A percentile compares a stretch with the other conserved stretches of the same genome.
These are phyloP conservation scores for Phortica variegata DNA, from an alignment of 1,140 invertebrate species.

Conservation along the genomic window DNA sequence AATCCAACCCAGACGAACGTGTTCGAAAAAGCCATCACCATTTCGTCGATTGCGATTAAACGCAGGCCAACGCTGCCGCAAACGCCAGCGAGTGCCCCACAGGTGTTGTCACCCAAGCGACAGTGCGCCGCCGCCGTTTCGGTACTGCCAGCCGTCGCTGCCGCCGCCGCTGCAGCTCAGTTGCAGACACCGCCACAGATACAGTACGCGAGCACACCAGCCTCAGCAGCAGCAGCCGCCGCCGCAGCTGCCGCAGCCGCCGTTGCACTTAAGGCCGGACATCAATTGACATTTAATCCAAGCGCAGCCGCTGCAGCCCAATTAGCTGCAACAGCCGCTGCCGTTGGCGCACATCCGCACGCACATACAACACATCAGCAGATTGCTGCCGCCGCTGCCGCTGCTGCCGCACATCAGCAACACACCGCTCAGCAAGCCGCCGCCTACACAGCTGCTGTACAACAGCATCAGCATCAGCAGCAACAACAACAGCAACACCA, in stretches of 20 bases:
- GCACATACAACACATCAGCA: constrained; percentile 24
- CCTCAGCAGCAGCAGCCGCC: constrained; percentile 34
- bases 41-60: constrained; percentile 59
- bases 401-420: constrained; percentile 27
- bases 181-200: constrained; percentile 22
- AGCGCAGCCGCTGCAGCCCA: constrained; percentile 17
- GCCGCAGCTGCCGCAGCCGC: constrained; percentile 30
- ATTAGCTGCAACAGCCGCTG: constrained; percentile 32
- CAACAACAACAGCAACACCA: constrained; percentile 27
- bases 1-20: constrained; percentile 41
- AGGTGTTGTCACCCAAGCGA: constrained; percentile 58
- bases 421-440: constrained; percentile 14
- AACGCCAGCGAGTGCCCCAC: constrained; percentile 59
- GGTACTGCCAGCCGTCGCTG: constrained; percentile 44
- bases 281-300: constrained; percentile 42
- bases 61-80: constrained; percentile 59
- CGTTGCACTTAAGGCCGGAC: constrained; percentile 28
- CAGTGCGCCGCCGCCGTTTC: constrained; percentile 56
- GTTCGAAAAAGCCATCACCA: constrained; percentile 58
- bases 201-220: constrained; percentile 16
- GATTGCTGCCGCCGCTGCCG: constrained; percentile 15
- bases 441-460: background rate
- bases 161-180: constrained; percentile 22
- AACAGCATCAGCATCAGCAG: constrained; percentile 21
- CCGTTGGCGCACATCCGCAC: constrained; percentile 46